These are phyloP conservation scores for Sardina pilchardus DNA, from an alignment of 2,113 vertebrate species.

Conservation along the genomic window DNA sequence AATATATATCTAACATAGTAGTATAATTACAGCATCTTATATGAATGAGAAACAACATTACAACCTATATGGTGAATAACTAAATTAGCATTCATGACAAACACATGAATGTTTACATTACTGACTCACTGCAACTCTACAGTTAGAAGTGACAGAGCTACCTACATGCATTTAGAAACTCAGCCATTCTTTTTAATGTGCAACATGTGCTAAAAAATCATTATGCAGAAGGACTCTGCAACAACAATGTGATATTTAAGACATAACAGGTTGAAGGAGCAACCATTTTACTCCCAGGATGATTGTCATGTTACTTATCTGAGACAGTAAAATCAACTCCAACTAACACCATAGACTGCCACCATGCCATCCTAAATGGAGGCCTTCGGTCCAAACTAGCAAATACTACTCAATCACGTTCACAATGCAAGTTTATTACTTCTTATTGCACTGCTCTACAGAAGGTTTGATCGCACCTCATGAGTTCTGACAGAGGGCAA, in stretches of 20 bases:
- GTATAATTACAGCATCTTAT: background rate
- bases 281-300: background rate
- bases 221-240: background rate
- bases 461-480: background rate
- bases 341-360: too few relatives aligned
- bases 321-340: background rate
- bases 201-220: background rate
- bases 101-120: too few relatives aligned
- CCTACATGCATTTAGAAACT: background rate
- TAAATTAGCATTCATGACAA: too few relatives aligned
- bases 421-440: background rate
- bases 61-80: background rate
- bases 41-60: background rate
- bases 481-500: background rate
- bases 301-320: background rate
- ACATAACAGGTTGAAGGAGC: background rate
- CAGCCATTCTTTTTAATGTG: background rate
- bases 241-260: background rate
- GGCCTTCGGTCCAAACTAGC: too few relatives aligned
- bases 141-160: background rate
- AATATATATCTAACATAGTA: too few relatives aligned
- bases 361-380: too few relatives aligned
- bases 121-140: background rate
- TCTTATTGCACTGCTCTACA: background rate
- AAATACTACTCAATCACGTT: background rate